Conservation (phyloP, 2,888 invertebrate species). For the Synanthedon vespiformis region DNA sequence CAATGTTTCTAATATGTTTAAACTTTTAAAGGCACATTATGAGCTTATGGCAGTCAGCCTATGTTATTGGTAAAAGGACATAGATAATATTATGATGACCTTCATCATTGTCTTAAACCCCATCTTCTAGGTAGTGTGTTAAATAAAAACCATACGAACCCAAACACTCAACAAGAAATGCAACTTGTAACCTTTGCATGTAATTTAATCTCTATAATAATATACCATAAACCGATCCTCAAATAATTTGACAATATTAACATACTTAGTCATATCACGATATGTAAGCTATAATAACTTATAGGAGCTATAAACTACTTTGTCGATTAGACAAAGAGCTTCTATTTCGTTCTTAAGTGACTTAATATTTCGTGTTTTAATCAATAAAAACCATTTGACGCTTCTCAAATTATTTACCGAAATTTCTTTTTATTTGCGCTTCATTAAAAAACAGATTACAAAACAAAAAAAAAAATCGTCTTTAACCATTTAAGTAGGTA, state of each 20-base stretch:
- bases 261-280: too few species aligned
- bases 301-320: too few species aligned
- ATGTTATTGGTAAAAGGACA: conserved; percentile 30
- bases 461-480: too few species aligned
- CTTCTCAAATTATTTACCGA: too few species aligned
- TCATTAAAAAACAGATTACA: too few species aligned
- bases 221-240: background rate
- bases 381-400: too few species aligned
- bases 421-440: too few species aligned
- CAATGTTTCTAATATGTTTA: conserved; percentile 12
- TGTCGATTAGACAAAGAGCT: too few species aligned
- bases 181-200: conserved; percentile 38
- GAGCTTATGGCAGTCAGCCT: conserved; percentile 58
- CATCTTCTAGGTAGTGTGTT: conserved; percentile 16
- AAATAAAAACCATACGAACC: conserved; percentile 16
- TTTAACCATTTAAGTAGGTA: too few species aligned
- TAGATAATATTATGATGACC: conserved; percentile 21
- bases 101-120: background rate
- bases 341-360: too few species aligned
- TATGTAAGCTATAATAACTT: too few species aligned
- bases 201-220: conserved; percentile 7
- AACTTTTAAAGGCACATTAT: conserved; percentile 56
- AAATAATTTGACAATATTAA: background rate
- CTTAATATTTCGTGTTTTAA: too few species aligned
- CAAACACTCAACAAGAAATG: conserved; percentile 40